Conservation (phyloP, 2,113 vertebrate species). For the Nipponia nippon region DNA sequence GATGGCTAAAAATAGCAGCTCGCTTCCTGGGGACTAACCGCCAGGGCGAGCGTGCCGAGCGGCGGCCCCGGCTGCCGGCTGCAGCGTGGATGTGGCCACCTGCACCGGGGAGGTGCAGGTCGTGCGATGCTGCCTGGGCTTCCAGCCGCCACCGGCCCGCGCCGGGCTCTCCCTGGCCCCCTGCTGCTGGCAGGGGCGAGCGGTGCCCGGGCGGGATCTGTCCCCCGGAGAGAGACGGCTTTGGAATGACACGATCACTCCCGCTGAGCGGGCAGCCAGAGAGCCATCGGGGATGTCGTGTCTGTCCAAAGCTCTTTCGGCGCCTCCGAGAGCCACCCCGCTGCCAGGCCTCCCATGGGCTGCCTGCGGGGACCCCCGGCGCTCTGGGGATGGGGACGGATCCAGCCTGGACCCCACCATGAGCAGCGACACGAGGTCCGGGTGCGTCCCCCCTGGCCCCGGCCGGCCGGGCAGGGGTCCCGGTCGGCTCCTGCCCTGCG, state of each 20-base stretch:
- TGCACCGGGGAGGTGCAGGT: neutral
- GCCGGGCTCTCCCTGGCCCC: neutral
- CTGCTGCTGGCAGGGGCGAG: fast-evolving
- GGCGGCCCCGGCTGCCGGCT: neutral
- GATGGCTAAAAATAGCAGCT: conserved; percentile 46
- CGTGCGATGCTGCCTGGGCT: neutral
- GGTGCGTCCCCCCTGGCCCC: neutral
- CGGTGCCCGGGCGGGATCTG: neutral
- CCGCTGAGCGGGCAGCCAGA: conserved; percentile 85
- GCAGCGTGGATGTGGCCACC: neutral
- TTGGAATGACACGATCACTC: conserved; percentile 99
- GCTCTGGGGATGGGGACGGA: fast-evolving
- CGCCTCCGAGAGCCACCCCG: neutral
- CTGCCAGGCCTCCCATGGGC: neutral
- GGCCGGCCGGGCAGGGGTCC: neutral
- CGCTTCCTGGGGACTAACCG: conserved; percentile 55
- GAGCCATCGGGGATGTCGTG: conserved; percentile 96
- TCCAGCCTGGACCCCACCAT: neutral
- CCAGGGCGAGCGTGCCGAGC: neutral
- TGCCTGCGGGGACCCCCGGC: fast-evolving
- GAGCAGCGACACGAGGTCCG: fast-evolving
- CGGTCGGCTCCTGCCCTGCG: conserved; percentile 40
- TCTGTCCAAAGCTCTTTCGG: conserved; percentile 88
- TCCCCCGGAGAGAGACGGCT: conserved; percentile 61
- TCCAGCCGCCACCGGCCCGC: fast-evolving